Evolutionary conservation across 2,888 invertebrate genomes (phyloP), one percentile per base, ranked within the genome.

Genomic region (Plagodis dolabraria): DNA sequence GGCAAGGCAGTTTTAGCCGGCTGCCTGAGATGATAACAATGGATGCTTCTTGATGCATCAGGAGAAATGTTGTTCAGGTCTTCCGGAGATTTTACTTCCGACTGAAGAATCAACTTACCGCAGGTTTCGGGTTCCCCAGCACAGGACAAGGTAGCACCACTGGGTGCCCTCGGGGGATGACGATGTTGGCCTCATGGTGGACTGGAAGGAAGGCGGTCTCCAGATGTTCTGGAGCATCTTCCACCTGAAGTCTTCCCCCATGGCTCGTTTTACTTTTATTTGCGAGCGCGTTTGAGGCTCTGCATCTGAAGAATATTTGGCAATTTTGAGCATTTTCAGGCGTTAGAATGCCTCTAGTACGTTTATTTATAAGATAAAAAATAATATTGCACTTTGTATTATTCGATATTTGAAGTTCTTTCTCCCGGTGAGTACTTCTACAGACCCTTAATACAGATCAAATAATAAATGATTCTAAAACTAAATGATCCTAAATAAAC

Each of bases 81-180:
- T 22, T 22, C 22, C 22, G 22, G 22, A 22, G 22, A 2, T 22
- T 22, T 4, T 22, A 22, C 22, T 22, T 22, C 22, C 22, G 22
- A 2, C 22, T 22, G 0, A 33, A 33, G 22, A 33, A 51, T 38
- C 22, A 5, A 36, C 67, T 61, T 65, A 95, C 92, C 79, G 85
- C 86, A 55, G 94, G 94, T 65, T 83, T 87, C n/a, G 95, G 95
- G 85, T 89, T 89, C 12, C 95, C 95, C n/a, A 83, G 83, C 7
- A 94, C 93, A 22, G 94, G 92, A 73, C 96, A 96, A 50, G 94
- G 93, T 60, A 96, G 84, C 22, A 89, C 83, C 36, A 94, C 85
- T 48, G 86, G 83, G 46, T 91, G 86, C 9, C 94, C 94, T 53
- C 84, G 76, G 4, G 87, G 75, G 12, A 88, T 91, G 0, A 76